Percentiles rank a stretch among this genome's conserved stretches.
These are phyloP conservation scores for Lagopus muta DNA, from an alignment of 2,113 vertebrate genomes.

Conservation along the genomic window DNA sequence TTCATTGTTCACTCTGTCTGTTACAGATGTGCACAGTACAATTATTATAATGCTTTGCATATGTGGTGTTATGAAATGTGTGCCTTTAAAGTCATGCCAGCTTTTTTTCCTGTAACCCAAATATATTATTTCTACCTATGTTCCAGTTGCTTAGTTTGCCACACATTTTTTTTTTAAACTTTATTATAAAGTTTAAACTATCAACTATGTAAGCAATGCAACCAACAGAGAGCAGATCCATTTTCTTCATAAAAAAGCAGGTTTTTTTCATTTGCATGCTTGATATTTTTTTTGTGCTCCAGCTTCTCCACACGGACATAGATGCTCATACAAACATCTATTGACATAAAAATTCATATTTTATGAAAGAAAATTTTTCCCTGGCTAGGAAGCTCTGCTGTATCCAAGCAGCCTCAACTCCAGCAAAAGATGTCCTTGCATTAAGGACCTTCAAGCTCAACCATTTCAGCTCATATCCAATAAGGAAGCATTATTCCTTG, in stretches of 20 bases:
- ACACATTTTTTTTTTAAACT: constrained; percentile 13
- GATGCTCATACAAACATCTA: neutral
- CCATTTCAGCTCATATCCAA: neutral
- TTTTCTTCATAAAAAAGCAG: constrained; percentile 41
- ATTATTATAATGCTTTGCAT: constrained; percentile 82
- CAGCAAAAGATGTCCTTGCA: neutral
- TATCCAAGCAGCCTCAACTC: neutral
- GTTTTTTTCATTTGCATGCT: constrained; percentile 64
- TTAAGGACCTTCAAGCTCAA: neutral
- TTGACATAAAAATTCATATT: neutral
- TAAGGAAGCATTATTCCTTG: neutral
- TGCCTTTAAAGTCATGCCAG: constrained; percentile 80
- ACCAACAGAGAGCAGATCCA: constrained; percentile 9
- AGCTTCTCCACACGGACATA: constrained; percentile 23
- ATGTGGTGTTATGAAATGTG: constrained; percentile 79
- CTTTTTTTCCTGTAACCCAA: constrained; percentile 62
- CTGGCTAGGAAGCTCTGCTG: neutral
- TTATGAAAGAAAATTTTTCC: neutral
- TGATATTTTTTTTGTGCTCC: neutral
- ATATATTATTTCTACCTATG: constrained; percentile 79
- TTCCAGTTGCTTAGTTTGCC: constrained; percentile 68
- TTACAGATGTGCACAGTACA: constrained; percentile 76
- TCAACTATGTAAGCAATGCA: constrained; percentile 47
- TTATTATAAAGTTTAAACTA: constrained; percentile 67
- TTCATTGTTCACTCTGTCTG: constrained; percentile 77